These are phyloP conservation scores for Hydractinia echinata DNA, from an alignment of 30 jellyfish, hydroid and myxozoan species.

Conservation along the genomic window DNA sequence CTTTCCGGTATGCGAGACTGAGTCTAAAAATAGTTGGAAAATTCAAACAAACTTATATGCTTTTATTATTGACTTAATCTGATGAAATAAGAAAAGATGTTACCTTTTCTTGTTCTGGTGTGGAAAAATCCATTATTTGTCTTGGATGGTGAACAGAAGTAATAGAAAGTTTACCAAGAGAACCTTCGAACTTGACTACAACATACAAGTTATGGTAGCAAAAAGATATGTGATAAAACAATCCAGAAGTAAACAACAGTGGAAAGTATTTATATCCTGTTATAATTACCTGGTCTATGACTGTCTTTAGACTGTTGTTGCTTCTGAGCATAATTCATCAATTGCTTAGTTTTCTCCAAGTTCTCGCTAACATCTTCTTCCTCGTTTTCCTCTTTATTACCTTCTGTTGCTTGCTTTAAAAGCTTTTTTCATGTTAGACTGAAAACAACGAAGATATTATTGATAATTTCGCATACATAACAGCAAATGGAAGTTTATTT, in stretches of 20 bases:
- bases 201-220: neutral
- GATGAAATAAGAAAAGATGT: neutral
- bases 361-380: slow-evolving; percentile 53
- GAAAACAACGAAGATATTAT: neutral
- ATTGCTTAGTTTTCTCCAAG: slow-evolving; percentile 41
- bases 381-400: slow-evolving; percentile 26
- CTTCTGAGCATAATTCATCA: slow-evolving; percentile 26
- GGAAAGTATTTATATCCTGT: neutral
- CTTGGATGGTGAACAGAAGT: slow-evolving; percentile 92
- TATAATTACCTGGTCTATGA: slow-evolving; percentile 57
- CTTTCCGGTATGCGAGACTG: slow-evolving; percentile 47
- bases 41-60: neutral
- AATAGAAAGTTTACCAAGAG: slow-evolving; percentile 76
- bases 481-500: too few species aligned
- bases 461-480: too few species aligned
- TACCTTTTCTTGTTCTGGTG: slow-evolving; percentile 69
- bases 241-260: neutral
- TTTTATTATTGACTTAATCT: neutral
- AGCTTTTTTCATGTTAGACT: slow-evolving; percentile 70
- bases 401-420: slow-evolving; percentile 35
- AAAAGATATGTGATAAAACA: neutral
- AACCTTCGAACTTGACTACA: slow-evolving; percentile 81
- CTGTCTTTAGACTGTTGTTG: slow-evolving; percentile 76
- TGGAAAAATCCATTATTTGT: slow-evolving; percentile 58
- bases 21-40: slow-evolving; percentile 15